phyloP scores from a whole-genome alignment of 2,797 vertebrate genomes.

The Acanthopagrus latus region DNA sequence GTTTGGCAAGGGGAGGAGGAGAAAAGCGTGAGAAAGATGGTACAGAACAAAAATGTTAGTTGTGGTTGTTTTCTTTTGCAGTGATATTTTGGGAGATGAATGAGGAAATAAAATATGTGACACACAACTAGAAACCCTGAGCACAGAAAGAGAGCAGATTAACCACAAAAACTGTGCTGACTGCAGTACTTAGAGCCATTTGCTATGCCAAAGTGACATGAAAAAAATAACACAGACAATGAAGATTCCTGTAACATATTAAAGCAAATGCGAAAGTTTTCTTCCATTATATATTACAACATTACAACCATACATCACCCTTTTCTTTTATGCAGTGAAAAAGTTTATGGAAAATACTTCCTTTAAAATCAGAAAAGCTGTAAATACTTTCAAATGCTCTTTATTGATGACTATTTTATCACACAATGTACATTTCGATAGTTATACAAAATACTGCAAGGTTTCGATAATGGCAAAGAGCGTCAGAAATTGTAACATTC shows the following conservation, averaged over 20 bases:
- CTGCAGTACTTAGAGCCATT: background rate
- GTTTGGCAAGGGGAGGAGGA: background rate
- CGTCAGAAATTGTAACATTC: background rate
- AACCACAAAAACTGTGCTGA: background rate
- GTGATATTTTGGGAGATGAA: background rate
- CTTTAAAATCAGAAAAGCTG: background rate
- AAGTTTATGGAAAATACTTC: too few relatives aligned
- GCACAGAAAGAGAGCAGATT: background rate
- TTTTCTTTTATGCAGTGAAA: too few relatives aligned
- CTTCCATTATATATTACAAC: background rate
- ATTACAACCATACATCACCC: background rate
- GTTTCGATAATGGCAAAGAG: background rate
- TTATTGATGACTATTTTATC: slow-evolving; percentile 5
- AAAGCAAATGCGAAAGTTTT: background rate
- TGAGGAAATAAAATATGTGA: background rate
- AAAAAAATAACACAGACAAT: too few relatives aligned
- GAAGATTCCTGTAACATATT: background rate
- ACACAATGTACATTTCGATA: background rate
- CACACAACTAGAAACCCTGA: background rate
- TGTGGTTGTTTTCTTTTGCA: background rate
- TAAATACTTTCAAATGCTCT: background rate
- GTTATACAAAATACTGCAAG: background rate
- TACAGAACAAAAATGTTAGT: background rate
- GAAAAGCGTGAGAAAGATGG: background rate
- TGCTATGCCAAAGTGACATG: too few relatives aligned